Conservation (phyloP, 2,113 vertebrate genomes). For the Apteryx mantelli region DNA sequence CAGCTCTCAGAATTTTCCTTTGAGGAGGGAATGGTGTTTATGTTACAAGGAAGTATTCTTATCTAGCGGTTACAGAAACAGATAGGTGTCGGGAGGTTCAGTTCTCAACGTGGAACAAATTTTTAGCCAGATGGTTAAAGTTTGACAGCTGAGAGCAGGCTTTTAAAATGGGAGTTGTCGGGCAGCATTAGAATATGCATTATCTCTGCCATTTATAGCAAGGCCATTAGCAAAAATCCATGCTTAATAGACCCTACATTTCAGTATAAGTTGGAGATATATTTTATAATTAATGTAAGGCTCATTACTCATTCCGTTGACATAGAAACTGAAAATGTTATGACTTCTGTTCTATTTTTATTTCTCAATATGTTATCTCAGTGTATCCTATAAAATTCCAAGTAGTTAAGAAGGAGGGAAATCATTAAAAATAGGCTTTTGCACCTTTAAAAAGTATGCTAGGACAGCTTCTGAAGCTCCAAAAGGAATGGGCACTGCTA, state of each 20-base stretch:
- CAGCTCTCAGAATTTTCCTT: neutral
- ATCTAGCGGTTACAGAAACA: neutral
- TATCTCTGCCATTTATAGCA: neutral
- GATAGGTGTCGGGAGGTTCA: slow-evolving; percentile 18
- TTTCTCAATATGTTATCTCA: neutral
- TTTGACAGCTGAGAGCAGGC: neutral
- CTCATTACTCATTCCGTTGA: neutral
- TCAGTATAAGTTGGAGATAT: neutral
- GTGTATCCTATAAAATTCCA: neutral
- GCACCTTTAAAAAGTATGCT: neutral
- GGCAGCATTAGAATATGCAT: neutral
- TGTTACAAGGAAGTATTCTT: neutral
- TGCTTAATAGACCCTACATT: neutral
- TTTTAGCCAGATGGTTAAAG: neutral
- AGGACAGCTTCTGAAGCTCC: neutral
- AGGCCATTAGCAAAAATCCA: slow-evolving; percentile 22
- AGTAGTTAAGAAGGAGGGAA: neutral
- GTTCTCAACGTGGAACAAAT: neutral
- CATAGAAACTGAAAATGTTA: neutral
- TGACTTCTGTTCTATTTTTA: neutral
- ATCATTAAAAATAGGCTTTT: neutral
- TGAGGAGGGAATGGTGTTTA: neutral
- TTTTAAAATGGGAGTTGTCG: slow-evolving; percentile 1
- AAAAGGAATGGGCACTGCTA: neutral
- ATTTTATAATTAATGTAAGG: neutral